Evolutionary conservation across 2,888 invertebrate genomes (phyloP), one percentile per base, ranked within the genome.

Genomic region (Piscicola geometra): DNA sequence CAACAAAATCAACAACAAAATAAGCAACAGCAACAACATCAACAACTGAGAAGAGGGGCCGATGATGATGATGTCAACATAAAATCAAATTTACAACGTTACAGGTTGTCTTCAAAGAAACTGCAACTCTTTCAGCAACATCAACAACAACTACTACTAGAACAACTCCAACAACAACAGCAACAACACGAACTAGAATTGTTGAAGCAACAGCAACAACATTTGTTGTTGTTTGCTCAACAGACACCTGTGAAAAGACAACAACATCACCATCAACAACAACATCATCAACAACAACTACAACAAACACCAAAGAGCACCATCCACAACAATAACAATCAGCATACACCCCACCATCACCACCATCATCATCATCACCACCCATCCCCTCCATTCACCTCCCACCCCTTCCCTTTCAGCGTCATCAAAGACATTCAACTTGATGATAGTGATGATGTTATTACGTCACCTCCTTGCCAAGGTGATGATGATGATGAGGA

Each of bases 381-480:
- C 60, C 60, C 9, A 56, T 25, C 21, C 5, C 60, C 60, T 25
- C 15, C 41, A 41, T 25, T 18, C 25, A 18, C 25, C n/a, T 21
- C 25, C n/a, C 60, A 56, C 25, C 60, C 9, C n/a, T n/a, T 25
- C 5, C 60, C 60, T 5, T 25, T 25, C 60, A 56, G n/a, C 60
- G 25, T 56, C 60, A 56, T 56, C 60, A 56, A 18, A 18, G 25
- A 56, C 60, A 56, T 56, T 56, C 21, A 25, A 25, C 60, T 56
- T 5, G 60, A 56, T 21, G 60, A 56, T 15, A 56, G 60, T 25
- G 60, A 56, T 56, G 60, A 56, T 25, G 60, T 56, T n/a, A 56
- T 56, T n/a, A 56, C 12, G 3, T 56, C 60, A 18, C 60, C 60
- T 56, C 60, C 60, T 25, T 25, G 3, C 12, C 60, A 56, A 41